Evolutionary conservation across 1,140 invertebrate genomes (phyloP).

Genomic region (Drosophila sp.): DNA sequence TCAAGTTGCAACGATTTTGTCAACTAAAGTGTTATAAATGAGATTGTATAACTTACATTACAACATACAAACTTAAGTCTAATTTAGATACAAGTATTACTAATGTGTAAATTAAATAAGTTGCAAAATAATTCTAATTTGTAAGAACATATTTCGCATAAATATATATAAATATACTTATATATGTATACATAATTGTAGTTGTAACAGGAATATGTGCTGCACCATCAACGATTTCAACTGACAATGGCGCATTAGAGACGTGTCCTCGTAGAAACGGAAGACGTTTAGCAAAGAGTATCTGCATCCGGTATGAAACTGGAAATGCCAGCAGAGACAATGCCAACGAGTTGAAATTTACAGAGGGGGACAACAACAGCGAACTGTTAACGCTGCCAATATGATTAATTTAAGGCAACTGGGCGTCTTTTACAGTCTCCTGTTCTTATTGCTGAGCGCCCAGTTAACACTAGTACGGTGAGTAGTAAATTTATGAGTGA

Average conservation of each 20-base stretch:
- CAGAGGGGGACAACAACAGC: conserved; percentile 11
- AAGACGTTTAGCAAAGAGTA: conserved; percentile 38
- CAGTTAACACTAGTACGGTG: conserved; percentile 62
- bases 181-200: not conserved
- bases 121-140: too few species aligned
- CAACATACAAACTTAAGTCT: too few species aligned
- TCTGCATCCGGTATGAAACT: conserved; percentile 59
- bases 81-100: too few species aligned
- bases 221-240: conserved; percentile 10
- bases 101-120: too few species aligned
- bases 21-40: too few species aligned
- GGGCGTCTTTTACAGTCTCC: conserved; percentile 53
- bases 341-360: conserved; percentile 65
- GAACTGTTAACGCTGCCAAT: conserved; percentile 39
- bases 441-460: conserved; percentile 59
- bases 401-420: conserved; percentile 58
- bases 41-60: not conserved
- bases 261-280: conserved; percentile 18
- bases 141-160: too few species aligned
- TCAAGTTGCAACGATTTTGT: too few species aligned
- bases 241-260: conserved; percentile 33
- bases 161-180: too few species aligned
- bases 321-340: conserved; percentile 56
- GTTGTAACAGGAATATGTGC: conserved; percentile 22
- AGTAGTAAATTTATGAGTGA: too few species aligned